Conservation (phyloP, 2,113 vertebrate species). For the Myotis brandtii region DNA sequence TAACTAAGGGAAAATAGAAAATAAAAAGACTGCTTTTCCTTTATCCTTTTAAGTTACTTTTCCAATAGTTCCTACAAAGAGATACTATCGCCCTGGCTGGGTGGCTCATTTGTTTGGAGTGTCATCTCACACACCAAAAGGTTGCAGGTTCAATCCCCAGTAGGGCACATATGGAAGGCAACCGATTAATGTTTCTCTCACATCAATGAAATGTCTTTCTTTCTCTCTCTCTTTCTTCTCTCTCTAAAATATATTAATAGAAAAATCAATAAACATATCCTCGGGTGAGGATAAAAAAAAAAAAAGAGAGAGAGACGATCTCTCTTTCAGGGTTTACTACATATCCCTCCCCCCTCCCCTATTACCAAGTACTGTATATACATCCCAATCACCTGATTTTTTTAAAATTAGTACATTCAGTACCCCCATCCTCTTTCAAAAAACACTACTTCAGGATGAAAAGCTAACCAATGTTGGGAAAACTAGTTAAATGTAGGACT, state of each 20-base stretch:
- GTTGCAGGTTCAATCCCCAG: neutral
- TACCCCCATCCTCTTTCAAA: neutral
- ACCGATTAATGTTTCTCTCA: neutral
- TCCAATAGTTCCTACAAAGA: neutral
- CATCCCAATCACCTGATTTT: neutral
- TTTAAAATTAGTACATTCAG: neutral
- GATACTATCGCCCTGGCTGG: neutral
- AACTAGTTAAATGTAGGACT: neutral
- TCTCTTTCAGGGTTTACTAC: neutral
- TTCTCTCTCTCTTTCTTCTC: neutral
- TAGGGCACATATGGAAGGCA: neutral
- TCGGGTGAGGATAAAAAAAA: neutral
- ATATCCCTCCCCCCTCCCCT: neutral
- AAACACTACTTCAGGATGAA: conserved; percentile 36
- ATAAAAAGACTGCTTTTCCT: neutral
- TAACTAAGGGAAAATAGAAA: neutral
- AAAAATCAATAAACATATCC: neutral
- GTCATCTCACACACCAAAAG: neutral
- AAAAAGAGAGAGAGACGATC: neutral
- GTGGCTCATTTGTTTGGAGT: neutral
- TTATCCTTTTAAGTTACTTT: neutral
- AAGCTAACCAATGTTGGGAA: neutral
- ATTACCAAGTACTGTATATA: neutral
- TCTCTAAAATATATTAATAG: no score
- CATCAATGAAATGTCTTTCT: neutral